Conservation (phyloP, 2,888 invertebrate species). For the Psylliodes chrysocephalus region DNA sequence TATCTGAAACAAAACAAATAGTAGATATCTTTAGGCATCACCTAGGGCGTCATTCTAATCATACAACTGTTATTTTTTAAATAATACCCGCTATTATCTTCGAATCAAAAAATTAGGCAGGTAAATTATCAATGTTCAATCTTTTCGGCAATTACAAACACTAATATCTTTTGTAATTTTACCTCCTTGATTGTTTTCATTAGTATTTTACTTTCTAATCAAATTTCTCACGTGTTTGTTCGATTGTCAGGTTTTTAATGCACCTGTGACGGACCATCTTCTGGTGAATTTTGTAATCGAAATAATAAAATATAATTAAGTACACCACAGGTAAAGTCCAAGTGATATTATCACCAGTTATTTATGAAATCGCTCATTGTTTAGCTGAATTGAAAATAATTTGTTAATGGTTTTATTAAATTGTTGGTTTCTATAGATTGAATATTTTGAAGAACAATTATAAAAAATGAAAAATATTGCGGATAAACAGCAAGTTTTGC, state of each 20-base stretch:
- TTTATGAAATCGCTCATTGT: too few relatives aligned
- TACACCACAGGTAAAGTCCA: not conserved
- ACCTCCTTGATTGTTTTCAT: not conserved
- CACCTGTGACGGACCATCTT: not conserved
- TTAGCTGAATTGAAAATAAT: too few relatives aligned
- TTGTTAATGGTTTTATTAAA: too few relatives aligned
- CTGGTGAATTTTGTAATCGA: not conserved
- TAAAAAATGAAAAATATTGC: too few relatives aligned
- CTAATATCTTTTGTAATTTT: slow-evolving; percentile 1
- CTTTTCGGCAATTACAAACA: not conserved
- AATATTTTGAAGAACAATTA: too few relatives aligned
- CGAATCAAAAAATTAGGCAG: not conserved
- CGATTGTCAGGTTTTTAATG: not conserved
- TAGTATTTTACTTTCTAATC: slow-evolving; percentile 17
- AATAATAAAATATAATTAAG: not conserved
- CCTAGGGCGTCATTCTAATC: not conserved
- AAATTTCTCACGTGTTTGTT: slow-evolving; percentile 9
- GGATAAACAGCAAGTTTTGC: too few relatives aligned
- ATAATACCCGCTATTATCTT: not conserved
- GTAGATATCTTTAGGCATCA: too few relatives aligned
- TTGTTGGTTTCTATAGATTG: too few relatives aligned
- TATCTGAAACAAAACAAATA: too few relatives aligned
- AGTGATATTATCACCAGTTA: too few relatives aligned
- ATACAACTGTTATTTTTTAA: not conserved
- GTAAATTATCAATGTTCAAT: not conserved